Base-by-base conservation (phyloP, 2,113 vertebrate species). In the Bubalus kerabau region DNA sequence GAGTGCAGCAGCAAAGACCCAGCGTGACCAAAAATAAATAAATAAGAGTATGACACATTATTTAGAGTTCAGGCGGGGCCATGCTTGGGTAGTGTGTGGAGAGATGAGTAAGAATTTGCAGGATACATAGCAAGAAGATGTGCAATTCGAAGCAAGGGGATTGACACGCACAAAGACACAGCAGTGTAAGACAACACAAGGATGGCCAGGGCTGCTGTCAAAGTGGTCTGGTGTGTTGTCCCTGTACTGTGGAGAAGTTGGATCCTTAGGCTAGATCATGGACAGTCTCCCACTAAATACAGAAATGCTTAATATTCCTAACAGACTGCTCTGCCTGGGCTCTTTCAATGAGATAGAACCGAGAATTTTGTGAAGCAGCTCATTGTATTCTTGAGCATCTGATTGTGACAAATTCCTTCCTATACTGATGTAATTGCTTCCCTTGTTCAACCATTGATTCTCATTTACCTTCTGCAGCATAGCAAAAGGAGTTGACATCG, bases 361-460 rank as follows among this genome's bases (percentile, higher is more conserved):
- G 62, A 54, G 36, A n/a, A 43, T 16, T 90, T 57, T 43, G 13
- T n/a, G 62, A 95, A 36, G 43, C 26, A 57, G 43, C 17, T 86
- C 14, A 12, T 15, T 87, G 19, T 89, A 62, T n/a, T 91, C 80
- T 67, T 57, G 36, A 91, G 15, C 11, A 48, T 88, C 76, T 1
- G 32, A 54, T 50, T 86, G 24, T 89, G 82, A 94, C 78, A 95
- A 60, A 95, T 64, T 87, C 32, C 88, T 98, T 92, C 36, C 76
- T 76, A 19, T 40, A 32, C 0, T 57, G 50, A 86, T 67, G 28
- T 78, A 78, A 60, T 36, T 85, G 26, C 74, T 87, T 85, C 62
- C 50, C 28, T 91, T 43, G 87, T 90, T 64, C 40, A 92, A 84
- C 46, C 74, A 26, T 10, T 87, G 56, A 91, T 71, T 87, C 80